Evolutionary conservation across 2,888 invertebrate species (phyloP).

Genomic region (Campopleginae sp.): DNA sequence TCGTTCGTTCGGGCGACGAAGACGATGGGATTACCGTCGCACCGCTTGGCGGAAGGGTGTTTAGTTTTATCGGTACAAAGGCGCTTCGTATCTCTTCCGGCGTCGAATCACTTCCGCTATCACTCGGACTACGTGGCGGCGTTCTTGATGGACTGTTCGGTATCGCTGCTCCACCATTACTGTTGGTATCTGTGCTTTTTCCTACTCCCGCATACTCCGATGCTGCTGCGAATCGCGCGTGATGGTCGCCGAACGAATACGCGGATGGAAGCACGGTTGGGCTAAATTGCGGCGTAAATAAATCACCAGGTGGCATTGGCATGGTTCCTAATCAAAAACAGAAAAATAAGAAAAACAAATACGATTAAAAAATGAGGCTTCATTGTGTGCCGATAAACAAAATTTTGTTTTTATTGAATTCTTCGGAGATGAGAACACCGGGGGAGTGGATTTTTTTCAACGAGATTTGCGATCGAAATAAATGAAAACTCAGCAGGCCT

Average conservation of each 20-base stretch:
- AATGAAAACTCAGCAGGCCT: slow-evolving; percentile 8
- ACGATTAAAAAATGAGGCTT: neutral
- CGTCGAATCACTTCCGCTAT: slow-evolving; percentile 80
- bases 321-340: slow-evolving; percentile 76
- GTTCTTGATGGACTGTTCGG: slow-evolving; percentile 75
- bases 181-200: slow-evolving; percentile 67
- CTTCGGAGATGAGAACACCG: neutral
- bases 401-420: neutral
- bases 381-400: neutral
- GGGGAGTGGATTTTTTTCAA: neutral
- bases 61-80: slow-evolving; percentile 80
- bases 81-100: slow-evolving; percentile 82
- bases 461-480: slow-evolving; percentile 13
- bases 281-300: slow-evolving; percentile 78
- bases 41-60: slow-evolving; percentile 72
- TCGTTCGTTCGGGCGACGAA: slow-evolving; percentile 73
- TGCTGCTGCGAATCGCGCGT: slow-evolving; percentile 75
- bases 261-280: slow-evolving; percentile 77
- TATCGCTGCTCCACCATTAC: slow-evolving; percentile 62
- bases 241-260: slow-evolving; percentile 77
- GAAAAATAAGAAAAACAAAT: slow-evolving; percentile 21
- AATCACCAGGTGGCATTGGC: slow-evolving; percentile 77
- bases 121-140: slow-evolving; percentile 80
- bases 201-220: slow-evolving; percentile 76
- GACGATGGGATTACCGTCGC: slow-evolving; percentile 71